phyloP scores from a whole-genome alignment of 1,140 invertebrate species.

The Caenorhabditis briggsae region DNA sequence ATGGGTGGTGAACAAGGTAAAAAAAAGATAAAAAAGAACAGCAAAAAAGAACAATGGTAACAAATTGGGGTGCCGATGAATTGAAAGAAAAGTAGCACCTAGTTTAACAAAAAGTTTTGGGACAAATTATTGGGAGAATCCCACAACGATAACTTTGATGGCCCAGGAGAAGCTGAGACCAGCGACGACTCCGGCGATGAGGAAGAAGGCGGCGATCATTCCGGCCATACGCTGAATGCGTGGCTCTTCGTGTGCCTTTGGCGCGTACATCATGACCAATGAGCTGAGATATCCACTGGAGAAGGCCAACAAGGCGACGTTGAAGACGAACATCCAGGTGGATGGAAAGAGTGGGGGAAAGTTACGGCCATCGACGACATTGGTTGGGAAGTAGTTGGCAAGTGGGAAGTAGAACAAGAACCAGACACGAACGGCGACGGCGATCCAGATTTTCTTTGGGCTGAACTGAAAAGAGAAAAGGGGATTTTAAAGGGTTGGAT shows the following conservation, averaged over 20 bases:
- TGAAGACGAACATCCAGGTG: slow-evolving; percentile 88
- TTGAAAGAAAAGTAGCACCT: background rate
- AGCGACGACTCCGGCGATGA: slow-evolving; percentile 89
- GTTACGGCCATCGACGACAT: slow-evolving; percentile 81
- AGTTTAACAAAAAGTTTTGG: background rate
- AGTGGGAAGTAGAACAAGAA: slow-evolving; percentile 91
- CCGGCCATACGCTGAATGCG: slow-evolving; percentile 84
- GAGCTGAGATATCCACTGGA: slow-evolving; percentile 92
- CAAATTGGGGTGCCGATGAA: background rate
- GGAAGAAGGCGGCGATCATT: slow-evolving; percentile 92
- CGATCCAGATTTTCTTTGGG: slow-evolving; percentile 85
- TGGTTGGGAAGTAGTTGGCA: slow-evolving; percentile 83
- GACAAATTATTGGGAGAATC: background rate
- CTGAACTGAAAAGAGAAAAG: slow-evolving; percentile 82
- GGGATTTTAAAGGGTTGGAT: background rate
- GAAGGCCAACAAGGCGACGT: slow-evolving; percentile 85
- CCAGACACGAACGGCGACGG: slow-evolving; percentile 85
- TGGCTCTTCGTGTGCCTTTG: slow-evolving; percentile 82
- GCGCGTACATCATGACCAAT: slow-evolving; percentile 95
- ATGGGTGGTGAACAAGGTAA: no score
- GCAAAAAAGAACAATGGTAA: background rate
- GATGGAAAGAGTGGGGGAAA: slow-evolving; percentile 81
- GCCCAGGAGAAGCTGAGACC: background rate
- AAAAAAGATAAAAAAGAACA: no score
- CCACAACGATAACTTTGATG: background rate